A percentile compares a stretch with the other conserved stretches of the same genome.
These are phyloP conservation scores for Prosopocoilus inquinatus DNA, from an alignment of 2,888 invertebrate genomes.

Conservation along the genomic window DNA sequence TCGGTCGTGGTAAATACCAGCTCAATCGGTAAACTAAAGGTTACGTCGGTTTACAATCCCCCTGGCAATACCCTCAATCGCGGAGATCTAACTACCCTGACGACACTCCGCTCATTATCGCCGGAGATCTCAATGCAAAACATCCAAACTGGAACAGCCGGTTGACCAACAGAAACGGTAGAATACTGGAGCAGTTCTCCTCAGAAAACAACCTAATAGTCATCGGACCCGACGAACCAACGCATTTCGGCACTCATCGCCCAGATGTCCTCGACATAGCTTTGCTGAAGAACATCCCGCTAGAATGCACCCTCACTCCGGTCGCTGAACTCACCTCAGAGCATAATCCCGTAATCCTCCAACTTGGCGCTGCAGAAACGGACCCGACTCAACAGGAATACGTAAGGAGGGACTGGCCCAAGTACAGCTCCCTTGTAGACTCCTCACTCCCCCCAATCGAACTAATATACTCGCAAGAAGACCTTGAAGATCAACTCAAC, in stretches of 20 bases:
- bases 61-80: no score
- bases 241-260: background rate
- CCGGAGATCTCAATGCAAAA: background rate
- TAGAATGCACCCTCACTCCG: no score
- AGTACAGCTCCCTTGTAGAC: no score
- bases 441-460: no score
- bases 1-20: slow-evolving; percentile 4
- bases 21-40: background rate
- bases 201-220: background rate
- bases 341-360: no score
- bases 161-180: background rate
- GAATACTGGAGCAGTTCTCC: background rate
- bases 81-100: slow-evolving; percentile 15
- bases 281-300: background rate
- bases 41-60: slow-evolving; percentile 7
- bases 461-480: no score
- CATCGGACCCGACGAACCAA: background rate
- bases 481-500: no score
- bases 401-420: no score
- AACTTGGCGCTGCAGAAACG: no score
- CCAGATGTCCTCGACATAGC: background rate
- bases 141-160: background rate
- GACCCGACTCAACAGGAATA: no score
- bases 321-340: no score
- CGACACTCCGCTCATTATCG: background rate